These are phyloP conservation scores for Hydra vulgaris DNA, from an alignment of 30 jellyfish, hydroid and myxozoan species.

Conservation along the genomic window DNA sequence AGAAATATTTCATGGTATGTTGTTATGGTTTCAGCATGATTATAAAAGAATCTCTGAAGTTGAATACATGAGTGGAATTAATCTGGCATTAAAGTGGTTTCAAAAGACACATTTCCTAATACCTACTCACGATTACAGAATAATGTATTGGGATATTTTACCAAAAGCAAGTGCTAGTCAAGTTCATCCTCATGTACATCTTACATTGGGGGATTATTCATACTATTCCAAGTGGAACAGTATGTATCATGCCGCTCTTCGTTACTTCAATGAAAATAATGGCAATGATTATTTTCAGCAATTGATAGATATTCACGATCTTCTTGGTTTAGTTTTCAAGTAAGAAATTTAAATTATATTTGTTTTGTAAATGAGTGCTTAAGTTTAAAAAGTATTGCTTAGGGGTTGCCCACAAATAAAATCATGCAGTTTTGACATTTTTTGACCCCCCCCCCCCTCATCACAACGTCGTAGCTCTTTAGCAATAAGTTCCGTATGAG, in stretches of 20 bases:
- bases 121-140: conserved; percentile 69
- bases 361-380: no score
- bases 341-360: no score
- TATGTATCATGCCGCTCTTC: conserved; percentile 44
- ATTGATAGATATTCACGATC: conserved; percentile 51
- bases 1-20: conserved; percentile 86
- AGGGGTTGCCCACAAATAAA: no score
- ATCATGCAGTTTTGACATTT: no score
- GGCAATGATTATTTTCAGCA: conserved; percentile 43
- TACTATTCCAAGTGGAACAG: conserved; percentile 84
- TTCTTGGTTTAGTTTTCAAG: conserved; percentile 53
- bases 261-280: conserved; percentile 18
- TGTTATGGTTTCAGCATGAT: conserved; percentile 47
- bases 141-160: conserved; percentile 78
- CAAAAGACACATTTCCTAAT: conserved; percentile 37
- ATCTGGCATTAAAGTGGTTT: conserved; percentile 76
- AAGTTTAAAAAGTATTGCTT: no score
- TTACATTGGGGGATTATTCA: conserved; percentile 57
- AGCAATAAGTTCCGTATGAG: no score
- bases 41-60: conserved; percentile 42
- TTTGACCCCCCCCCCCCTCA: no score
- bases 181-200: conserved; percentile 87
- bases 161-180: conserved; percentile 98
- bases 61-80: conserved; percentile 56
- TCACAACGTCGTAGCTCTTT: no score